phyloP scores from a whole-genome alignment of 2,113 vertebrate genomes.

The Orycteropus afer region DNA sequence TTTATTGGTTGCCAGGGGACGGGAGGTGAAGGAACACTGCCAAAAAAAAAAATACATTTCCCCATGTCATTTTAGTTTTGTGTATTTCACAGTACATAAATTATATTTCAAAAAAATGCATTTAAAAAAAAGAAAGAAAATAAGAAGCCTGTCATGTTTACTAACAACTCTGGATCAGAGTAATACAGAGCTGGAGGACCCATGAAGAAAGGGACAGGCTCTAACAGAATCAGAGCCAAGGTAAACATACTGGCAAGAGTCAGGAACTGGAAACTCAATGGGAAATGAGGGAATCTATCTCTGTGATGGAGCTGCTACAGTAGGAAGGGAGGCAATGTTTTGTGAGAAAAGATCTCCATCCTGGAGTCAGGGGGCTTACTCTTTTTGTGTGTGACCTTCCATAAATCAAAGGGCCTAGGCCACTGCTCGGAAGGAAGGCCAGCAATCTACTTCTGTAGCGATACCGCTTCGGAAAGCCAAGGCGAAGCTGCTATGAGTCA shows the following conservation, averaged over 20 bases:
- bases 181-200: neutral
- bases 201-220: neutral
- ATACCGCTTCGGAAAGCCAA: no score
- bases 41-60: no score
- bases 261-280: constrained; percentile 16
- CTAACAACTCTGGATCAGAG: neutral
- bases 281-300: neutral
- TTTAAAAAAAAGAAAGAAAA: no score
- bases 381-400: neutral
- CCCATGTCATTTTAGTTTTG: no score
- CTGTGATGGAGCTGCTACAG: neutral
- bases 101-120: no score
- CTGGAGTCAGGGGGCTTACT: neutral
- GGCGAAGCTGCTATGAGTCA: no score
- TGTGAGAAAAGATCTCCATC: neutral
- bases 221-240: neutral
- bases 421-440: no score
- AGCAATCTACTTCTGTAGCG: no score
- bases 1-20: no score
- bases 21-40: no score
- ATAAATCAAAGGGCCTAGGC: neutral
- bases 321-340: neutral
- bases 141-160: neutral
- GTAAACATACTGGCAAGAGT: neutral
- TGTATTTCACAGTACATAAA: no score